Conservation (phyloP, 2,888 invertebrate genomes). For the Malthinus seriepunctatus region DNA sequence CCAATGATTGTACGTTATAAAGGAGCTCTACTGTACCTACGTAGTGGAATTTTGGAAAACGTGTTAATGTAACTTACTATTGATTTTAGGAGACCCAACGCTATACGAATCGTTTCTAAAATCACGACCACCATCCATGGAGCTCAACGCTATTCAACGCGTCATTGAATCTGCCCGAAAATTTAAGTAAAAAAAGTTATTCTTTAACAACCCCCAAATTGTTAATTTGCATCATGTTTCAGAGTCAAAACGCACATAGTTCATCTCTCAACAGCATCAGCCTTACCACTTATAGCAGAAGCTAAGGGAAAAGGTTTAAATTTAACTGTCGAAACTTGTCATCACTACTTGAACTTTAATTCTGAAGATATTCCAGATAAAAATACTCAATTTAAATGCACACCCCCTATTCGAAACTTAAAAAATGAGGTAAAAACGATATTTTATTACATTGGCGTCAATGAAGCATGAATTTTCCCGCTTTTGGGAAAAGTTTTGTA, state of each 20-base stretch:
- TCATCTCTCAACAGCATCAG: conserved; percentile 67
- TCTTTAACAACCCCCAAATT: not conserved
- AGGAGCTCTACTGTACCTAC: no score
- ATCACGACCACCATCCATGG: conserved; percentile 69
- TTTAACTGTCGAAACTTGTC: conserved; percentile 73
- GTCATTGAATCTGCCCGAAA: conserved; percentile 62
- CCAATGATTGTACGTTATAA: no score
- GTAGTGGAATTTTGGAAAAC: no score
- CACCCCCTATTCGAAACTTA: conserved; percentile 69
- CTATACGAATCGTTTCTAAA: conserved; percentile 66
- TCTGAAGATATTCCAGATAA: conserved; percentile 67
- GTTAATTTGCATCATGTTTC: no score
- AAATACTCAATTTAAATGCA: conserved; percentile 72
- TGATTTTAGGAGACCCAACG: conserved; percentile 56
- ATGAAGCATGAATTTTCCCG: no score
- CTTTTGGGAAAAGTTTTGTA: no score
- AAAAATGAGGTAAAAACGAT: conserved; percentile 60
- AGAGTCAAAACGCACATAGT: conserved; percentile 70
- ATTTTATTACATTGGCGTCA: no score
- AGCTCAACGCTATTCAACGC: conserved; percentile 65
- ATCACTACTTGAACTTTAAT: conserved; percentile 69
- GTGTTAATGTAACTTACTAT: not conserved
- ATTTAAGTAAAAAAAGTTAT: conserved; percentile 56
- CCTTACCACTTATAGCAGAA: conserved; percentile 61
- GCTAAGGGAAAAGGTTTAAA: conserved; percentile 60